These are phyloP conservation scores for Tapirus terrestris DNA, from an alignment of 2,113 vertebrate species.

Conservation along the genomic window DNA sequence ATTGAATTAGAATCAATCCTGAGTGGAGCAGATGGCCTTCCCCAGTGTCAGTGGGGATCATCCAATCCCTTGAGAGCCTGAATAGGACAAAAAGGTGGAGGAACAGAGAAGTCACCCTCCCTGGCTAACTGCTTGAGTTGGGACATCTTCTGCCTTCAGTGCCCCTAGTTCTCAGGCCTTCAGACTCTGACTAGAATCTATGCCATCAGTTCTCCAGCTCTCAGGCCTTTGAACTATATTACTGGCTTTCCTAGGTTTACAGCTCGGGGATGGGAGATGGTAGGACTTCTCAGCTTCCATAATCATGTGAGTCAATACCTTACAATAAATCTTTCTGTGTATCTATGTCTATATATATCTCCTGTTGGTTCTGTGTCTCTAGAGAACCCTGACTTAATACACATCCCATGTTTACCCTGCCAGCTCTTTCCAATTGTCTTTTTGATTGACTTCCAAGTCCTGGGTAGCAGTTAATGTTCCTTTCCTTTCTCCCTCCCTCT, in stretches of 20 bases:
- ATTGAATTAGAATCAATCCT: no score
- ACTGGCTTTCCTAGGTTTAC: neutral
- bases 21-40: neutral
- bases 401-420: neutral
- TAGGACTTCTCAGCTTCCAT: neutral
- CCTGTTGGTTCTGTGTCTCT: neutral
- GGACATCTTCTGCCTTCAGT: neutral
- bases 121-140: neutral
- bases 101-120: neutral
- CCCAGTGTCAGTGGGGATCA: neutral
- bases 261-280: neutral
- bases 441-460: neutral
- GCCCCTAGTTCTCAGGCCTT: neutral
- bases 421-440: neutral
- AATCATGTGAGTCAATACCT: neutral
- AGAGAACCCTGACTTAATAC: neutral
- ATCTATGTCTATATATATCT: neutral
- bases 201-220: neutral
- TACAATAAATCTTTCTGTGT: neutral
- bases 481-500: neutral
- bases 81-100: neutral
- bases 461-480: neutral
- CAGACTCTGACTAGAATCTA: neutral
- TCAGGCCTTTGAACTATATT: neutral
- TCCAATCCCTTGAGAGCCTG: neutral